phyloP scores from a whole-genome alignment of 2,797 vertebrate species.

The Phoeniculus purpureus region DNA sequence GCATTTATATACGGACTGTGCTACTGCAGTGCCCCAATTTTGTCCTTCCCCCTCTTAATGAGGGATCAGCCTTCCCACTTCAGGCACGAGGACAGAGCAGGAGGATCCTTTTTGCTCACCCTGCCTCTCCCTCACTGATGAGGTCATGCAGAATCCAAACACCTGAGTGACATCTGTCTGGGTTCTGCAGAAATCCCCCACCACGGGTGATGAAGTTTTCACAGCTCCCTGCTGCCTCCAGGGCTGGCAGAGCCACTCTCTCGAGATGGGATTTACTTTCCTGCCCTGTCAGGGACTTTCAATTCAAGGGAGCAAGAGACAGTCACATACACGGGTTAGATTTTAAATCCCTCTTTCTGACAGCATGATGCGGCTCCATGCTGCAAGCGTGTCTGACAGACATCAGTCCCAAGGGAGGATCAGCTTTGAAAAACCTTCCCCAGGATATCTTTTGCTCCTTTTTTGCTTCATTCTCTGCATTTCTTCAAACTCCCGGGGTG shows the following conservation, averaged over 20 bases:
- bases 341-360: conserved; percentile 50
- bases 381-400: conserved; percentile 39
- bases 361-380: neutral
- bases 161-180: neutral
- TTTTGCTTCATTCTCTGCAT: neutral
- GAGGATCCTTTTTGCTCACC: neutral
- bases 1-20: neutral
- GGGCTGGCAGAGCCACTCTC: neutral
- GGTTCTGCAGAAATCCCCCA: conserved; percentile 3
- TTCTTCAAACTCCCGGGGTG: neutral
- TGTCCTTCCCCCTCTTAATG: neutral
- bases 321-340: neutral
- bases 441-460: conserved; percentile 2
- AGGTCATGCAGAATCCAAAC: neutral
- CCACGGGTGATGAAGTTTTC: neutral
- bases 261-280: conserved; percentile 22
- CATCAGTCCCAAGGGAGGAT: conserved; percentile 48
- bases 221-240: neutral
- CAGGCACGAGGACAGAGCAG: neutral
- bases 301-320: neutral
- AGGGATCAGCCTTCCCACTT: neutral
- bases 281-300: conserved; percentile 4
- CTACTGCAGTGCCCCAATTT: neutral
- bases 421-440: conserved; percentile 48
- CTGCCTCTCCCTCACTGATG: neutral